These are phyloP conservation scores for Nomada hirtipes DNA, from an alignment of 2,888 invertebrate genomes.

Conservation along the genomic window DNA sequence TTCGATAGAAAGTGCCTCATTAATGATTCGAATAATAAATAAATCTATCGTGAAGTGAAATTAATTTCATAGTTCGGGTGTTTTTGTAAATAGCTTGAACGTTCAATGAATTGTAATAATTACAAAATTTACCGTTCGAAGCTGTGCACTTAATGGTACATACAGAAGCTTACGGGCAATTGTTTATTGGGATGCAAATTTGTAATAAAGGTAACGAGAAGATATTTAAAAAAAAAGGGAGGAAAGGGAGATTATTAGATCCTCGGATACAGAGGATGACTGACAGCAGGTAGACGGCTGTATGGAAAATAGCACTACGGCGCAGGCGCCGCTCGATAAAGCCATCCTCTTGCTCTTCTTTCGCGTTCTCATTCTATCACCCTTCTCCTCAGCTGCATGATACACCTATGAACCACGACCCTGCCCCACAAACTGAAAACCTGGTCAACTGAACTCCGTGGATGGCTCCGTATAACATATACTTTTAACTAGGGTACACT, in stretches of 20 bases:
- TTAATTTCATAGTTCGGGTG: constrained; percentile 15
- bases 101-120: background rate
- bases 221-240: background rate
- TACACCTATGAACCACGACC: constrained; percentile 60
- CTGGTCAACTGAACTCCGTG: constrained; percentile 60
- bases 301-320: constrained; percentile 13
- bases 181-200: background rate
- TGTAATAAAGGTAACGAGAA: background rate
- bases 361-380: constrained; percentile 42
- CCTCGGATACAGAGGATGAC: constrained; percentile 8
- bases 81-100: background rate
- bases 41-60: constrained; percentile 3
- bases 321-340: constrained; percentile 81
- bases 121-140: background rate
- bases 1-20: background rate
- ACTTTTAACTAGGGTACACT: constrained; percentile 46
- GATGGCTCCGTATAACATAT: constrained; percentile 27
- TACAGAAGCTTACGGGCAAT: background rate
- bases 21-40: constrained; percentile 7
- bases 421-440: constrained; percentile 71
- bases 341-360: constrained; percentile 59
- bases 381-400: constrained; percentile 18
- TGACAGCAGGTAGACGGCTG: constrained; percentile 21
- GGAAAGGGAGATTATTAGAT: constrained; percentile 20
- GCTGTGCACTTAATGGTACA: background rate